A percentile compares a stretch with the other conserved stretches of the same genome.
Evolutionary conservation across 1,140 invertebrate species (phyloP).

Genomic region (Tetramorium parvispinum): DNA sequence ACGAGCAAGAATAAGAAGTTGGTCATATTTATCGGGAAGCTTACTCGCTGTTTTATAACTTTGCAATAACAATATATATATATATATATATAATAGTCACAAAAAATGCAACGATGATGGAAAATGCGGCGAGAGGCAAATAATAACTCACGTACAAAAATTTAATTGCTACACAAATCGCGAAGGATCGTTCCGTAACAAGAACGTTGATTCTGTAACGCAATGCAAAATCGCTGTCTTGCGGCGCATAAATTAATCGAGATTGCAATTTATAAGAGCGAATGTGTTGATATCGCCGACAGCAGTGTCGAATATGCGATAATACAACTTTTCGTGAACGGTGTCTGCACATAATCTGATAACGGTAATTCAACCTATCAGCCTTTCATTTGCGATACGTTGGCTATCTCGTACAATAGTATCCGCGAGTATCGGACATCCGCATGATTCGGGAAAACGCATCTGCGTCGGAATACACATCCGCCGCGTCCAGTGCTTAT

Average conservation of each 20-base stretch:
- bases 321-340: background rate
- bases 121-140: background rate
- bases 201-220: background rate
- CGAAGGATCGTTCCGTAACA: background rate
- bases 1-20: background rate
- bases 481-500: conserved; percentile 26
- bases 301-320: background rate
- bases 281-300: no score
- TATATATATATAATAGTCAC: background rate
- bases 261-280: background rate
- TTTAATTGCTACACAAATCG: background rate
- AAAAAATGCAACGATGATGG: background rate
- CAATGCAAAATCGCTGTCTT: background rate
- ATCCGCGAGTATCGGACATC: conserved; percentile 38
- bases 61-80: conserved; percentile 10
- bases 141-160: background rate
- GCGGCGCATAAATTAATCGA: background rate
- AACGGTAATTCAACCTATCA: conserved; percentile 14
- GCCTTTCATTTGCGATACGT: conserved; percentile 43
- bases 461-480: conserved; percentile 42
- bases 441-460: conserved; percentile 35
- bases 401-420: background rate
- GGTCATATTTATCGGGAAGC: background rate
- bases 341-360: background rate
- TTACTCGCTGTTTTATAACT: background rate